Evolutionary conservation across 2,113 vertebrate genomes (phyloP).

Genomic region (Mus pahari): DNA sequence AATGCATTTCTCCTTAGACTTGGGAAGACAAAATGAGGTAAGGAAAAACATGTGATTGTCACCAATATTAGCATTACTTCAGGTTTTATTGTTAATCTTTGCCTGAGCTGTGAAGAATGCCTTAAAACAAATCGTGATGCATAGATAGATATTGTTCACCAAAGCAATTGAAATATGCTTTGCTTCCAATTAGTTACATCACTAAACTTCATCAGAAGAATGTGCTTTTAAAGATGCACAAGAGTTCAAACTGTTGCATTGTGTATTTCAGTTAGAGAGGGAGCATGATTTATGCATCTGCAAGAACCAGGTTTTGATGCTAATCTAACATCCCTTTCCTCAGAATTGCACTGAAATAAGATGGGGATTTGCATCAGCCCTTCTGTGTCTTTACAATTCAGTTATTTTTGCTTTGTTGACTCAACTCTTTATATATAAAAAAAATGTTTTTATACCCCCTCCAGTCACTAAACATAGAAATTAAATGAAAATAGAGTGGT

Average conservation of each 20-base stretch:
- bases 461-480: conserved; percentile 40
- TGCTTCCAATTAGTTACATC: background rate
- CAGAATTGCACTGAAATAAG: background rate
- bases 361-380: background rate
- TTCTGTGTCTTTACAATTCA: conserved; percentile 18
- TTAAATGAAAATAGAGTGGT: conserved; percentile 40
- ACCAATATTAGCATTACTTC: background rate
- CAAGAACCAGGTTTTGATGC: background rate
- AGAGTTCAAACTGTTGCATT: background rate
- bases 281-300: background rate
- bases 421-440: background rate
- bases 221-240: background rate
- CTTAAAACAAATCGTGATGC: background rate
- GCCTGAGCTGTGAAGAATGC: background rate
- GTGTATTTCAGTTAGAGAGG: background rate
- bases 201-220: background rate
- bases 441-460: conserved; percentile 12
- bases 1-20: background rate
- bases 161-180: background rate
- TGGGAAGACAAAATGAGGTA: background rate
- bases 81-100: background rate
- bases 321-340: background rate
- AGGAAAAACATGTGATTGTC: background rate
- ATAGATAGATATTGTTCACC: background rate
- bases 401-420: conserved; percentile 14